phyloP scores from a whole-genome alignment of 2,797 vertebrate species.

The Scyliorhinus canicula region DNA sequence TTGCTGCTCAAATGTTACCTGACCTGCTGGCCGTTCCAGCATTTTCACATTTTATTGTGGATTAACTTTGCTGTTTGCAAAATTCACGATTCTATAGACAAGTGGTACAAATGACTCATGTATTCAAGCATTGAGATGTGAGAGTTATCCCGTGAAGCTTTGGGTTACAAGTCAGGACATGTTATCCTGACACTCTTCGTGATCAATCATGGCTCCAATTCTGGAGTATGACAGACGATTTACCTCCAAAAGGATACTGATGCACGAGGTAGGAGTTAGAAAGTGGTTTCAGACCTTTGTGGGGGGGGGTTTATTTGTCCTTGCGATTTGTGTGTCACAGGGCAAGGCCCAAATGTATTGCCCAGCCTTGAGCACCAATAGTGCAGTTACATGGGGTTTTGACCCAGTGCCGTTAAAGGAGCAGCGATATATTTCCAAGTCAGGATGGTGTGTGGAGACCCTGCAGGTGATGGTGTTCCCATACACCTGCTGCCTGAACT shows the following conservation, averaged over 20 bases:
- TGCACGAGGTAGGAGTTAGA: not conserved
- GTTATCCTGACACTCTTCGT: not conserved
- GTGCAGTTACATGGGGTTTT: too few relatives aligned
- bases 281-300: not conserved
- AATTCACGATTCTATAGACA: not conserved
- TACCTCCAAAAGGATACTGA: not conserved
- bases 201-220: not conserved
- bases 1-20: not conserved
- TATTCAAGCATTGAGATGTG: not conserved
- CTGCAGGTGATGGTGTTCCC: too few relatives aligned
- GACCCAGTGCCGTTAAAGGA: too few relatives aligned
- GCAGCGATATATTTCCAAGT: too few relatives aligned
- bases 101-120: not conserved
- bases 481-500: too few relatives aligned
- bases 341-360: too few relatives aligned
- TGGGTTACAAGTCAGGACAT: not conserved
- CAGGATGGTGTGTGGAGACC: too few relatives aligned
- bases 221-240: not conserved
- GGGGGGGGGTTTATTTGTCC: not conserved
- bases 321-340: too few relatives aligned
- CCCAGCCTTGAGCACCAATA: too few relatives aligned
- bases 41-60: not conserved
- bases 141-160: not conserved
- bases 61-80: not conserved
- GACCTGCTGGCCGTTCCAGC: not conserved